Conservation (phyloP, 2,797 vertebrate species). For the Sebastes cheni region DNA sequence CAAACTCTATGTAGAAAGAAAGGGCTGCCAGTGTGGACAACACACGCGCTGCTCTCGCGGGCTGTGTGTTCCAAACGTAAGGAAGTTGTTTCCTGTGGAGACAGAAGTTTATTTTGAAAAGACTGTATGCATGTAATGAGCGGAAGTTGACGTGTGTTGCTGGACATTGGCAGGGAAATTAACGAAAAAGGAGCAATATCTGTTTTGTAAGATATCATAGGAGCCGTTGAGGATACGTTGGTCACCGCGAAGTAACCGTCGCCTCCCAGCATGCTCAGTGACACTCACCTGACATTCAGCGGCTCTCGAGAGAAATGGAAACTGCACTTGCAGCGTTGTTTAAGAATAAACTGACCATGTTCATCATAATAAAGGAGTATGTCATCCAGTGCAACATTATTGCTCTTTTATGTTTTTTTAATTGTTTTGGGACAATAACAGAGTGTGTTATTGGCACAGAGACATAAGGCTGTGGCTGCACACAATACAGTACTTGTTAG, state of each 20-base stretch:
- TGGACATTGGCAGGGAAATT: too few relatives aligned
- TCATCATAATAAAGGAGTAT: conserved; percentile 11
- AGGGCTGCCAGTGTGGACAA: too few relatives aligned
- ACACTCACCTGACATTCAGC: neutral
- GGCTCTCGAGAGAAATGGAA: neutral
- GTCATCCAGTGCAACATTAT: neutral
- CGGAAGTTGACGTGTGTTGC: too few relatives aligned
- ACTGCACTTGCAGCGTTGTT: conserved; percentile 1
- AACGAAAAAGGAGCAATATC: too few relatives aligned
- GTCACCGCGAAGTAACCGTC: neutral
- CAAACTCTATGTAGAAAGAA: too few relatives aligned
- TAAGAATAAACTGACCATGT: neutral
- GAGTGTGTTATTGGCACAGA: neutral
- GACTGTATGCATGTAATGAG: too few relatives aligned
- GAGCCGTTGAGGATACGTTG: too few relatives aligned
- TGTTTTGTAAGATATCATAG: too few relatives aligned
- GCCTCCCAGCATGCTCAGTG: neutral
- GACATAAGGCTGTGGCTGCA: neutral
- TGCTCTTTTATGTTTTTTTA: neutral
- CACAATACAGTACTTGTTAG: neutral
- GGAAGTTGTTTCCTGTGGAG: too few relatives aligned
- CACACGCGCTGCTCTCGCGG: too few relatives aligned
- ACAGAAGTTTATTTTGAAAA: too few relatives aligned
- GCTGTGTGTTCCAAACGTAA: too few relatives aligned
- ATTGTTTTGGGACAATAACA: neutral